Base-by-base conservation (phyloP, 2,113 vertebrate species). In the Glareola pratincola region DNA sequence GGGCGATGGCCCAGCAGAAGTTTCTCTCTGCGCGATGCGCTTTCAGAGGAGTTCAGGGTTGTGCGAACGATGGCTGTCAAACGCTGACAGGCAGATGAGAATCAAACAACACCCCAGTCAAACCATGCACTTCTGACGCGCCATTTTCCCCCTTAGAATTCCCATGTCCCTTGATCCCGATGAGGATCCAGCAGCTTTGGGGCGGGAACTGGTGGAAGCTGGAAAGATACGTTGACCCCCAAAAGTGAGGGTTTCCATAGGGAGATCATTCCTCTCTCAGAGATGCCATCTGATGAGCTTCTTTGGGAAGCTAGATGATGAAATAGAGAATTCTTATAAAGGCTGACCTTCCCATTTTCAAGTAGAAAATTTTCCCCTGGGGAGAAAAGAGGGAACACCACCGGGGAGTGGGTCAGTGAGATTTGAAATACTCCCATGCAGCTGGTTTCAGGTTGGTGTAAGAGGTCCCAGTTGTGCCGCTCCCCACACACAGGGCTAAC, bases 41-140 rank as follows among this genome's bases (percentile, higher is more conserved):
- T 72, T 92, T 32, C 69, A 23, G 51, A 54, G 73, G 14, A 88
- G 53, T 2, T n/a, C 4, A 45, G 26, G 72, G 41, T 17, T 19
- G 64, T 32, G 47, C 9, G 4, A 47, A 2, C 0, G 26, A 19
- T 1, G 12, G n/a, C 73, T 87, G 43, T 71, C 32, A 10, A 32
- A 17, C 12, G 41, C 5, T 10, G 34, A 57, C 0, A 21, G 60
- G 67, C 21, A 9, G 8, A 0, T 5, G 18, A 45, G 54, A 85
- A 45, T 5, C 21, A 32, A 45, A 45, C 29, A n/a, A 32, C 57
- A 29, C 10, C n/a, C 37, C 54, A 34, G 11, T 21, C 63, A 27
- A 12, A 1, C 29, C 48, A n/a, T 9, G 37, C 11, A 7, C 53
- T 68, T 26, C 34, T 21, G 26, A 66, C 29, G 2, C 1, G 1